Evolutionary conservation across 2,113 vertebrate genomes (phyloP).

Genomic region (Crypturellus undulatus): DNA sequence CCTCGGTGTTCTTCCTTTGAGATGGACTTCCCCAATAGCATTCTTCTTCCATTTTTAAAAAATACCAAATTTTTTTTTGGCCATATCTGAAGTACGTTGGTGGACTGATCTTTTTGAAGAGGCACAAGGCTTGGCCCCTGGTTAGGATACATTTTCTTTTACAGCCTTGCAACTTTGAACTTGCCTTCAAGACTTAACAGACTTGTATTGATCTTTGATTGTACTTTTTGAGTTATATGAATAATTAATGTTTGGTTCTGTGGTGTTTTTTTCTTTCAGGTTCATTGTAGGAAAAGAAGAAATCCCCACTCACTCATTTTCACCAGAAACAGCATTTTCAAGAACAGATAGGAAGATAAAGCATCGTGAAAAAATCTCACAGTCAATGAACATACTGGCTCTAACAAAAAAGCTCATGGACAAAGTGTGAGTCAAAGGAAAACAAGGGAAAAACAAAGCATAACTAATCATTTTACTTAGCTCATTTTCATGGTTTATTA

Average conservation of each 20-base stretch:
- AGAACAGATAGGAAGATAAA: conserved; percentile 77
- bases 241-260: background rate
- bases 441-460: background rate
- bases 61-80: background rate
- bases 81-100: background rate
- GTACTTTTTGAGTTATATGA: background rate
- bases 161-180: background rate
- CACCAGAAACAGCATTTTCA: conserved; percentile 76
- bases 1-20: background rate
- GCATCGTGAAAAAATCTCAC: conserved; percentile 46
- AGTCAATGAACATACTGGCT: conserved; percentile 76
- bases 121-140: background rate
- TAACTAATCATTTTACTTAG: background rate
- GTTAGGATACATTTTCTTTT: background rate
- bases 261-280: conserved; percentile 70
- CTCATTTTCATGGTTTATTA: background rate
- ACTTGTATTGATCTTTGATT: background rate
- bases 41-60: background rate
- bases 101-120: background rate
- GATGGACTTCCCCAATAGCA: background rate
- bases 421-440: conserved; percentile 85
- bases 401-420: conserved; percentile 86
- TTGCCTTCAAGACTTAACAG: background rate
- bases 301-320: conserved; percentile 88
- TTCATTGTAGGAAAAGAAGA: conserved; percentile 98